Conservation (phyloP, 2,888 invertebrate species). For the Lepidochrysops patricia region DNA sequence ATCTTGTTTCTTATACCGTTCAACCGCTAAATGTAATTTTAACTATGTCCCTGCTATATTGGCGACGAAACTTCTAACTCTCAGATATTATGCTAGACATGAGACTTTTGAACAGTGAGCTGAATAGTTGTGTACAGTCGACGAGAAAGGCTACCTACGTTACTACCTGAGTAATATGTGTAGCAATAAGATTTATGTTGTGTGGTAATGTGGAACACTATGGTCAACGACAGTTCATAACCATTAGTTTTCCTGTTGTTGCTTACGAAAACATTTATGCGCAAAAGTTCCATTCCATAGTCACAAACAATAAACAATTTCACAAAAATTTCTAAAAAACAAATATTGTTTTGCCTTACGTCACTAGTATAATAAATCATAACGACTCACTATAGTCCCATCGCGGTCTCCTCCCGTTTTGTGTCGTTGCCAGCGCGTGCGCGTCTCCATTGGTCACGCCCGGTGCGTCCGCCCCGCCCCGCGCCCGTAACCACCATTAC, state of each 20-base stretch:
- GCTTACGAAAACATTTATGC: too few relatives aligned
- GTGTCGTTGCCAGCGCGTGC: not conserved
- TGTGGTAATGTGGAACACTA: too few relatives aligned
- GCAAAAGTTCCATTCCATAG: too few relatives aligned
- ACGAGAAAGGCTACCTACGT: too few relatives aligned
- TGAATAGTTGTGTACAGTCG: not conserved
- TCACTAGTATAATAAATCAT: not conserved
- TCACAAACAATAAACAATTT: not conserved
- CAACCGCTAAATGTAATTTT: not conserved
- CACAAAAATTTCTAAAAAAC: not conserved
- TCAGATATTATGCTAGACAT: not conserved
- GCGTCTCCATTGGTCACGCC: not conserved
- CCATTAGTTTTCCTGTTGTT: too few relatives aligned
- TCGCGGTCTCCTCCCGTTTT: constrained; percentile 1
- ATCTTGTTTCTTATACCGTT: not conserved
- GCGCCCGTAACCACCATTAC: not conserved
- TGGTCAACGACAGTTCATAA: not conserved
- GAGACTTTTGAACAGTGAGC: not conserved
- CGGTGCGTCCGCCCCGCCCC: not conserved
- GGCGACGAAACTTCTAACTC: not conserved
- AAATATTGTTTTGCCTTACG: not conserved
- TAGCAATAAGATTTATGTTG: too few relatives aligned
- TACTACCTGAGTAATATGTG: too few relatives aligned
- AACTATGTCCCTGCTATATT: not conserved
- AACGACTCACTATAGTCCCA: not conserved